Evolutionary conservation across 2,888 invertebrate species (phyloP), one percentile per base, ranked within the genome.

Genomic region (Panopea generosa): DNA sequence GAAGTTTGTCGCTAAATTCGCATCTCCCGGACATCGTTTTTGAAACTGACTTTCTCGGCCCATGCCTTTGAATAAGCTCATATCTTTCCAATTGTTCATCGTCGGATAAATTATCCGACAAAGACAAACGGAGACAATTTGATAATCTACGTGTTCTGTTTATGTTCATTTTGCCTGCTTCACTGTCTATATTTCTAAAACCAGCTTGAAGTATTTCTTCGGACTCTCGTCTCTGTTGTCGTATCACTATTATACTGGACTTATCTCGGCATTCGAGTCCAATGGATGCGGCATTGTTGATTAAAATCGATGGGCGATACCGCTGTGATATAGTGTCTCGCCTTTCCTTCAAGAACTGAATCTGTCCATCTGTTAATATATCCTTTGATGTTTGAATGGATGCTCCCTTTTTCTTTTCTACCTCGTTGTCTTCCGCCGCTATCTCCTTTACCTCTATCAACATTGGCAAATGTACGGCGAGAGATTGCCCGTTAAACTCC

Each of bases 361-460:
- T 7, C n/a, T 38, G 33, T 38, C n/a, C n/a, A n/a, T n/a, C n/a
- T n/a, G n/a, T n/a, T n/a, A n/a, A n/a, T n/a, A n/a, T n/a, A n/a
- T n/a, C n/a, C n/a, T n/a, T n/a, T 11, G 33, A 33, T 33, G 33
- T 33, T 11, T 33, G 33, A 33, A 33, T n/a, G n/a, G 16, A 1
- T 9, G 56, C 52, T 52, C 22, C 22, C 27, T 11, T 18, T 60
- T 7, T n/a, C 14, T 38, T 65, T 26, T 26, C 24, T 20, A 50
- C n/a, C 18, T 45, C 45, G 16, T 40, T 16, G 7, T 16, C 40
- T 40, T 40, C 16, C 20, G 16, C 6, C 20, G 56, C 18, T 56
- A 49, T 49, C 43, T 63, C 53, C 11, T 11, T 26, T 57, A 56
- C 66, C 27, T 67, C 67, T 16, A 67, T 59, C 4, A 67, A 27